phyloP scores from a whole-genome alignment of 2,888 invertebrate genomes.

The Drosophila nigritarsus region DNA sequence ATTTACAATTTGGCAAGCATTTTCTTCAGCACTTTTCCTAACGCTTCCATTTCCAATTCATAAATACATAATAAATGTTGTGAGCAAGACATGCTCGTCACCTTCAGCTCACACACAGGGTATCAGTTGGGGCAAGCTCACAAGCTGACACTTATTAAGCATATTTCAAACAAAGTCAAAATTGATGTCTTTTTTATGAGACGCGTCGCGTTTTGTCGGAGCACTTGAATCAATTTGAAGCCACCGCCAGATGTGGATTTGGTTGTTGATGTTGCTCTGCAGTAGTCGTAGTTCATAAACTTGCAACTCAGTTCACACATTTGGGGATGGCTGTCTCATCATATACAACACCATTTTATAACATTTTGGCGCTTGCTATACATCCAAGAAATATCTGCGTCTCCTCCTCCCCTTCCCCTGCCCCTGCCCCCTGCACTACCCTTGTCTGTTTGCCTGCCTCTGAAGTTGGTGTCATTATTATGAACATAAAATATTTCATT shows the following conservation, averaged over 20 bases:
- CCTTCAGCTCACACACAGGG: conserved; percentile 18
- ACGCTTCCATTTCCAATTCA: neutral
- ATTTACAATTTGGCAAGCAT: neutral
- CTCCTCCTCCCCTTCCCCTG: neutral
- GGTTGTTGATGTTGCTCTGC: conserved; percentile 34
- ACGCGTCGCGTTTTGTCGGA: conserved; percentile 47
- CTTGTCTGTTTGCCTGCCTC: conserved; percentile 29
- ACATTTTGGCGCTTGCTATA: conserved; percentile 63
- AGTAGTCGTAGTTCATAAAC: conserved; percentile 57
- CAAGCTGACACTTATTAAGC: conserved; percentile 36
- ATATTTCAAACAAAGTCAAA: conserved; percentile 71
- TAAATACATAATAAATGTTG: neutral
- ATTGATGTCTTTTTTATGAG: conserved; percentile 81
- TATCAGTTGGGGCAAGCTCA: conserved; percentile 10
- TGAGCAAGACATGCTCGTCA: neutral
- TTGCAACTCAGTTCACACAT: conserved; percentile 63
- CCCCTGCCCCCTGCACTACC: neutral
- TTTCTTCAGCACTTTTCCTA: neutral
- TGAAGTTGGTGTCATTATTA: conserved; percentile 79
- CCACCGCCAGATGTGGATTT: conserved; percentile 40
- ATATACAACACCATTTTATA: conserved; percentile 60
- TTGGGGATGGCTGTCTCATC: conserved; percentile 34
- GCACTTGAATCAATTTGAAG: conserved; percentile 77
- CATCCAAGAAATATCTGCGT: conserved; percentile 10
- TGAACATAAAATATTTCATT: conserved; percentile 80